phyloP scores from a whole-genome alignment of 35 echinoderm and acorn worm genomes.

The Patiria miniata region DNA sequence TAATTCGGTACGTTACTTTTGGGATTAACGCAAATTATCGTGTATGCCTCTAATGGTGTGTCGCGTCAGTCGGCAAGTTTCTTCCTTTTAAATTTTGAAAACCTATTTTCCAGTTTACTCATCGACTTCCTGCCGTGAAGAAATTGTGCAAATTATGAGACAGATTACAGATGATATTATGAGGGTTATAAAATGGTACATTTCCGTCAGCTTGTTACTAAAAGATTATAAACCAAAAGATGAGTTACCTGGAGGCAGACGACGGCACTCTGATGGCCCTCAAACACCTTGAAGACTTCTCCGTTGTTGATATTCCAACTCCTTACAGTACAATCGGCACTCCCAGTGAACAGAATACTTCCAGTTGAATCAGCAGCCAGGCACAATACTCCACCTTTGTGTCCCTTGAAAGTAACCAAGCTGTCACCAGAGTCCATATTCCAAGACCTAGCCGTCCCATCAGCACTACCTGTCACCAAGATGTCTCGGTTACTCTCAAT shows the following conservation, averaged over 20 bases:
- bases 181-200: too few species aligned
- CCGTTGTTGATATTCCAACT: slow-evolving; percentile 88
- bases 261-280: slow-evolving; percentile 78
- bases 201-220: too few species aligned
- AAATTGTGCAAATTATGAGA: too few species aligned
- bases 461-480: slow-evolving; percentile 89
- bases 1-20: too few species aligned
- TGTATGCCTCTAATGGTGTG: too few species aligned
- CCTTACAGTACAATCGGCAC: slow-evolving; percentile 81
- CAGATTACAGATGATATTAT: too few species aligned
- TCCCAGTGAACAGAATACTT: slow-evolving; percentile 83
- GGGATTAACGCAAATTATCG: too few species aligned
- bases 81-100: too few species aligned
- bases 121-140: too few species aligned
- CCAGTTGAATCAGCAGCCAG: slow-evolving; percentile 86
- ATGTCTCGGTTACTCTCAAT: slow-evolving; percentile 93
- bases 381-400: slow-evolving; percentile 87
- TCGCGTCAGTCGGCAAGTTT: too few species aligned
- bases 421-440: slow-evolving; percentile 98
- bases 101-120: too few species aligned
- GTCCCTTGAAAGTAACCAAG: slow-evolving; percentile 74
- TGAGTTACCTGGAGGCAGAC: slow-evolving; percentile 73
- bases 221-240: slow-evolving; percentile 17
- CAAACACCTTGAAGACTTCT: slow-evolving; percentile 79
- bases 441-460: slow-evolving; percentile 91